Conservation (phyloP, 2,888 invertebrate genomes). For the Nemoura dubitans region DNA sequence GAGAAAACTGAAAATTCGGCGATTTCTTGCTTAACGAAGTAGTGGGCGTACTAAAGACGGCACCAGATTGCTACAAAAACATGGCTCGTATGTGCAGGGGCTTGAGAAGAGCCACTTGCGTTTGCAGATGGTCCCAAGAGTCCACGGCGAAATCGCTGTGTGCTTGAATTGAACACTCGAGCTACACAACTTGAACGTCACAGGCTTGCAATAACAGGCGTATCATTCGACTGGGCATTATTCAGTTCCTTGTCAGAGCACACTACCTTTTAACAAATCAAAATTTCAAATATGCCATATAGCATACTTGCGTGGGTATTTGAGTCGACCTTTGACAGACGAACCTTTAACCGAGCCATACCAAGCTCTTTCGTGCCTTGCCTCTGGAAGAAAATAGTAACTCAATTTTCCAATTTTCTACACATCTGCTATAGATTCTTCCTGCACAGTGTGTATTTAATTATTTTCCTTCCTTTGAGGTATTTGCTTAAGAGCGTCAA, state of each 20-base stretch:
- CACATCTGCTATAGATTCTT: background rate
- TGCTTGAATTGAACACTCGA: background rate
- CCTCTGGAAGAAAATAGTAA: background rate
- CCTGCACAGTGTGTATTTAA: background rate
- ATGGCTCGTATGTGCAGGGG: background rate
- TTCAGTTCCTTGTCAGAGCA: background rate
- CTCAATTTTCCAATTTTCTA: background rate
- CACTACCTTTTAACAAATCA: background rate
- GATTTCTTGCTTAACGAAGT: background rate
- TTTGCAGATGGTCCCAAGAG: background rate
- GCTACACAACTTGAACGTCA: background rate
- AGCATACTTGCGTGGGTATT: background rate
- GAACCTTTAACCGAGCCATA: background rate
- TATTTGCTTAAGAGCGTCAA: background rate
- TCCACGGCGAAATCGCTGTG: background rate
- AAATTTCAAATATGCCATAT: background rate
- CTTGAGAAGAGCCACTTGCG: background rate
- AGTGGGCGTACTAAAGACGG: background rate
- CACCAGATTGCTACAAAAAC: background rate
- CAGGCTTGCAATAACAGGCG: background rate
- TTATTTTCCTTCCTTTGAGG: background rate
- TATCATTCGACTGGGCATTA: background rate
- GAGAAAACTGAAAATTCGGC: background rate
- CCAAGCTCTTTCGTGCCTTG: background rate
- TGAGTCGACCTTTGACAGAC: background rate